These are phyloP conservation scores for Hofmannophila pseudospretella DNA, from an alignment of 2,888 invertebrate genomes.

Conservation along the genomic window DNA sequence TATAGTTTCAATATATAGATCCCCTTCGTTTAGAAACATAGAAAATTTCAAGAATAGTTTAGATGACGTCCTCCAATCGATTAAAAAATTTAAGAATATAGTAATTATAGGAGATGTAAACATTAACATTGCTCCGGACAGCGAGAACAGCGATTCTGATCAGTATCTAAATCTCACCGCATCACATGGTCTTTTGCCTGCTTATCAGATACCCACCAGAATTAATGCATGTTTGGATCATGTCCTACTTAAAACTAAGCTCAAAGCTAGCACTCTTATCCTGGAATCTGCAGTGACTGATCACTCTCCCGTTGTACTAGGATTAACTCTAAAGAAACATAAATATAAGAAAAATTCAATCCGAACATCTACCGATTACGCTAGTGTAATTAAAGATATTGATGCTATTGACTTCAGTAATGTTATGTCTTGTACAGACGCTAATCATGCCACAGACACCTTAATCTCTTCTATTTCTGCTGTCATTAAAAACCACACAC, in stretches of 20 bases:
- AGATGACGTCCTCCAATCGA: not conserved
- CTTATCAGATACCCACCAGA: not conserved
- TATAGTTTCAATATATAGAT: conserved; percentile 2
- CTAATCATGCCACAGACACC: not conserved
- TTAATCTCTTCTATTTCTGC: not conserved
- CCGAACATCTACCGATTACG: not conserved
- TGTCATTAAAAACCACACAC: not conserved
- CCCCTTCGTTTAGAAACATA: conserved; percentile 3
- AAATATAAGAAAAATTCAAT: not conserved
- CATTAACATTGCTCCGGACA: not conserved
- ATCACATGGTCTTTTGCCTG: not conserved
- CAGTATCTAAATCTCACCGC: not conserved
- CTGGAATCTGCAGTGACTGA: not conserved
- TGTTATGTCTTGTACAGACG: not conserved
- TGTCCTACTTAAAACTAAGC: not conserved
- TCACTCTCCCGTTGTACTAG: not conserved
- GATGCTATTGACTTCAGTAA: not conserved
- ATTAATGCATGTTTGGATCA: not conserved
- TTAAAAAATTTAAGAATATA: not conserved
- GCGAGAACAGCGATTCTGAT: not conserved
- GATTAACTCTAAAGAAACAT: not conserved
- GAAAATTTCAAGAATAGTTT: not conserved
- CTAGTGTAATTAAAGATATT: not conserved
- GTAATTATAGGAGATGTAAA: not conserved
- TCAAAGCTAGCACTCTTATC: not conserved